phyloP scores from a whole-genome alignment of 1,140 invertebrate species.

The Acyrthosiphon pisum region DNA sequence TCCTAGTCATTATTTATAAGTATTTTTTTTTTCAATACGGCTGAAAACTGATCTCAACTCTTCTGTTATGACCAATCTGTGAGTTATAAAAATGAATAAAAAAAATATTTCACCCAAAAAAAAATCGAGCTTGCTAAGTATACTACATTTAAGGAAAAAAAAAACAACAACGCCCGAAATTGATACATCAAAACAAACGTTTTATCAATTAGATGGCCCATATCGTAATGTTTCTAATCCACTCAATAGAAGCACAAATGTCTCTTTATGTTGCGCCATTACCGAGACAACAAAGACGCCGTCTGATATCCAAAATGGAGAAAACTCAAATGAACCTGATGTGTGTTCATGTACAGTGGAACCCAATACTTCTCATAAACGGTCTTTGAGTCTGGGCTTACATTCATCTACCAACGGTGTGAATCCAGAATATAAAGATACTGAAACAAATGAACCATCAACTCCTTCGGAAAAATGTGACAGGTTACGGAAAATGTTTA shows the following conservation, averaged over 20 bases:
- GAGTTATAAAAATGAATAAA: conserved; percentile 41
- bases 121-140: conserved; percentile 41
- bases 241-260: conserved; percentile 59
- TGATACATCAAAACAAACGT: not conserved
- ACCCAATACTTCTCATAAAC: conserved; percentile 58
- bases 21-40: not conserved
- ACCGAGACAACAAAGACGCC: conserved; percentile 59
- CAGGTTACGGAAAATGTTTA: conserved; percentile 53
- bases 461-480: conserved; percentile 43
- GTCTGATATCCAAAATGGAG: conserved; percentile 44
- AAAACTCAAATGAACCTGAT: conserved; percentile 41
- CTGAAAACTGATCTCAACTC: not conserved
- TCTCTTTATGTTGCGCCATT: conserved; percentile 61
- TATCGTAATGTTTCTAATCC: conserved; percentile 46
- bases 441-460: conserved; percentile 55
- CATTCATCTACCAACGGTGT: conserved; percentile 47
- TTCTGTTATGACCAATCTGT: not conserved
- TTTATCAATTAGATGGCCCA: conserved; percentile 23
- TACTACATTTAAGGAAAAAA: conserved; percentile 39
- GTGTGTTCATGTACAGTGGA: conserved; percentile 43
- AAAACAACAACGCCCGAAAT: not conserved
- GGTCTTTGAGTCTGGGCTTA: conserved; percentile 59
- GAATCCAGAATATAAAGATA: conserved; percentile 51
- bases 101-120: conserved; percentile 33
- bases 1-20: not conserved